These are phyloP conservation scores for Sericinus montela DNA, from an alignment of 2,888 invertebrate genomes.

Conservation along the genomic window DNA sequence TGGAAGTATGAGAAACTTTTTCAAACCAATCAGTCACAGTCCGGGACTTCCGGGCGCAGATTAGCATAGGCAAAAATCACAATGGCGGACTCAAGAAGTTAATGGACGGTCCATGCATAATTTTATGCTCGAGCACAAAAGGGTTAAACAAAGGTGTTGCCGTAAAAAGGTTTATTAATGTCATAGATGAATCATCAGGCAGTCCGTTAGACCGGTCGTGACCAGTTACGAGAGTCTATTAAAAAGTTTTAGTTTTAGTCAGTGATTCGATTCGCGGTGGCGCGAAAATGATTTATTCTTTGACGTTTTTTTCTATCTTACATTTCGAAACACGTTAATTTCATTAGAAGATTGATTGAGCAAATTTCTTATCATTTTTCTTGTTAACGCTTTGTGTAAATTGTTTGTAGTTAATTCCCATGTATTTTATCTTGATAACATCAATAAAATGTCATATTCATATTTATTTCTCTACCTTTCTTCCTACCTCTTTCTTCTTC, in stretches of 20 bases:
- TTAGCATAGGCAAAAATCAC: constrained; percentile 72
- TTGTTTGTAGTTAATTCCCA: no score
- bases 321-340: constrained; percentile 18
- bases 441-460: constrained; percentile 6
- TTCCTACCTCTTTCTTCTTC: no score
- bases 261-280: constrained; percentile 31
- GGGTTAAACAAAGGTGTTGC: constrained; percentile 64
- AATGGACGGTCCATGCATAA: constrained; percentile 66
- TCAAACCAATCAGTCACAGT: constrained; percentile 67
- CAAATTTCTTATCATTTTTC: background rate
- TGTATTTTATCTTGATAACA: constrained; percentile 8
- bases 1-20: constrained; percentile 48
- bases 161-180: constrained; percentile 70
- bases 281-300: constrained; percentile 42
- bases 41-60: constrained; percentile 45
- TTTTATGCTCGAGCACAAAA: constrained; percentile 51
- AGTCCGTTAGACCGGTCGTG: constrained; percentile 66
- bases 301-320: constrained; percentile 33
- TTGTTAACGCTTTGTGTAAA: constrained; percentile 10
- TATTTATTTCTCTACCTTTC: constrained; percentile 1
- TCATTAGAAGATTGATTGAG: constrained; percentile 13
- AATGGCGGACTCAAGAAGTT: constrained; percentile 61
- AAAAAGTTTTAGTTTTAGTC: constrained; percentile 33
- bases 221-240: constrained; percentile 34
- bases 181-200: constrained; percentile 53